A percentile compares a stretch with the other conserved stretches of the same genome.
These are phyloP conservation scores for Coptodon bakossiorum DNA, from an alignment of 2,113 vertebrate species.

Conservation along the genomic window DNA sequence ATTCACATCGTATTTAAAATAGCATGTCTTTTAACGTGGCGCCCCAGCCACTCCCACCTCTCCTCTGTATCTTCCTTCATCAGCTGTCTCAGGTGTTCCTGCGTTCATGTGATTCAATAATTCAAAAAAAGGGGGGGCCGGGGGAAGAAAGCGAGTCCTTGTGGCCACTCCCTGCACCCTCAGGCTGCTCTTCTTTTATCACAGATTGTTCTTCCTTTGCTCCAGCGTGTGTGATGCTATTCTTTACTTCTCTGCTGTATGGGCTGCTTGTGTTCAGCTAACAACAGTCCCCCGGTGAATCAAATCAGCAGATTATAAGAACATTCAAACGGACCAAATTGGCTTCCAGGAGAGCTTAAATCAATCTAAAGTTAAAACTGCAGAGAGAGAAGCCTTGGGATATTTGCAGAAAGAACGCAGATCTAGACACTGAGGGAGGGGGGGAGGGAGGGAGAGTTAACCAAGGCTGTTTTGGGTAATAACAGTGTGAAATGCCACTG, in stretches of 20 bases:
- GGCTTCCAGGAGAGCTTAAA: conserved; percentile 71
- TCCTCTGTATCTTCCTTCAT: not conserved
- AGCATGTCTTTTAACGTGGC: not conserved
- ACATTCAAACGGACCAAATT: conserved; percentile 66
- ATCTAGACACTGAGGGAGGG: not conserved
- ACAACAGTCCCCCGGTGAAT: conserved; percentile 57
- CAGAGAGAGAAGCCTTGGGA: conserved; percentile 50
- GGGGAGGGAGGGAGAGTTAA: not conserved
- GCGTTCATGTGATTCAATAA: conserved; percentile 49
- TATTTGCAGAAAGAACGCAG: conserved; percentile 34
- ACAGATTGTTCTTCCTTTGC: conserved; percentile 55
- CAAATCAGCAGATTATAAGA: conserved; percentile 67
- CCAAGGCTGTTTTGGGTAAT: conserved; percentile 53
- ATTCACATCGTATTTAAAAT: not conserved
- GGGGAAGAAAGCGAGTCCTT: conserved; percentile 26
- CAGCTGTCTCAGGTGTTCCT: conserved; percentile 41
- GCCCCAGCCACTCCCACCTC: not conserved
- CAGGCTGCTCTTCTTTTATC: conserved; percentile 52
- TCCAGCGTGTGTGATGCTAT: conserved; percentile 49
- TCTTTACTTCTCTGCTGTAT: conserved; percentile 35
- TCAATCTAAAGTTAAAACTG: conserved; percentile 66
- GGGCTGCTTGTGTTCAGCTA: conserved; percentile 38
- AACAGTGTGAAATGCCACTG: conserved; percentile 48
- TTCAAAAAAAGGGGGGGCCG: conserved; percentile 4
- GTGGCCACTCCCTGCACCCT: conserved; percentile 43